These are phyloP conservation scores for Scaptomyza parva DNA, from an alignment of 2,888 invertebrate species.

Conservation along the genomic window DNA sequence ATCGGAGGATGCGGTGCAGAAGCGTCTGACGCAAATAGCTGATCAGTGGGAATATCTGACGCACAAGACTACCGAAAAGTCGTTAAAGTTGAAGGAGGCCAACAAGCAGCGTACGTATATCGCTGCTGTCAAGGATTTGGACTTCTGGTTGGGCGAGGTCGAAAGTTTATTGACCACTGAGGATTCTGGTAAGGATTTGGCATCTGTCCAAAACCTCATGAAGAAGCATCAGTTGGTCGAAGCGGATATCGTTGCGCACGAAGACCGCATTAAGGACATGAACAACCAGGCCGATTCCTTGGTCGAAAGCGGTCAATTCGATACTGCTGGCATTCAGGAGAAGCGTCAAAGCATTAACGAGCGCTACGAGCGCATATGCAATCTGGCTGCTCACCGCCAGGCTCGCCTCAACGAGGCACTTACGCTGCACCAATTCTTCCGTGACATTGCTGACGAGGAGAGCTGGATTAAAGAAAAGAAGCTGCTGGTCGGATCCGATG, in stretches of 20 bases:
- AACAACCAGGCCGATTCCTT: slow-evolving; percentile 98
- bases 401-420: slow-evolving; percentile 97
- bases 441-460: slow-evolving; percentile 99
- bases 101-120: slow-evolving; percentile 99
- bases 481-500: slow-evolving; percentile 97
- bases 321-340: slow-evolving; percentile 97
- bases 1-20: slow-evolving; percentile 98
- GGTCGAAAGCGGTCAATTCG: slow-evolving; percentile 98
- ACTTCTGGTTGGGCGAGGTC: slow-evolving; percentile 99
- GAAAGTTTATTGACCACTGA: slow-evolving; percentile 97
- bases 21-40: slow-evolving; percentile 94
- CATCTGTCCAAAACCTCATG: slow-evolving; percentile 99
- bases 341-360: slow-evolving; percentile 98
- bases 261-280: slow-evolving; percentile 97
- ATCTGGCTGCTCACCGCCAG: slow-evolving; percentile 95
- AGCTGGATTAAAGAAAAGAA: slow-evolving; percentile 99
- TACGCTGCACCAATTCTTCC: slow-evolving; percentile 99
- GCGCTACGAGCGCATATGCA: slow-evolving; percentile 96
- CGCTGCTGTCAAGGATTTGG: slow-evolving; percentile 99
- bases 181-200: slow-evolving; percentile 98
- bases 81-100: slow-evolving; percentile 98
- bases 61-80: slow-evolving; percentile 99
- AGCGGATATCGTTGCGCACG: slow-evolving; percentile 98
- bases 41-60: slow-evolving; percentile 99
- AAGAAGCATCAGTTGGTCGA: slow-evolving; percentile 99